Base-by-base conservation (phyloP, 2,113 vertebrate genomes). In the Callionymus lyra region DNA sequence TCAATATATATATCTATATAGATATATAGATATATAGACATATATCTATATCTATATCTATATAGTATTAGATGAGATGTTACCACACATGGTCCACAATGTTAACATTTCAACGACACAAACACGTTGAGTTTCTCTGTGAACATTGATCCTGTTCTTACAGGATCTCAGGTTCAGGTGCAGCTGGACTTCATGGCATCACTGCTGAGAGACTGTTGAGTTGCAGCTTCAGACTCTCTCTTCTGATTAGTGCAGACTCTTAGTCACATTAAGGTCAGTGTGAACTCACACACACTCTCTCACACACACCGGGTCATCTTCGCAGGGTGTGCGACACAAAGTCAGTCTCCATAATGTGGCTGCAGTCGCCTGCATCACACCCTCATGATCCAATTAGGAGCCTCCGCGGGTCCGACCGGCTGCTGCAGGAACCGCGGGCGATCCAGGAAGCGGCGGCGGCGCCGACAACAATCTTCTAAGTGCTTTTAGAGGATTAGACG, bases 361-460 rank as follows among this genome's bases (percentile, higher is more conserved):
- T 77, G 81, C 87, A 86, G 74, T 84, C 71, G 89, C 86, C 84
- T 77, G 78, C 88, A 93, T 95, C 94, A 97, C 94, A 94, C 91
- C 86, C 90, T 91, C 88, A 95, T 97, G 91, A 98, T 98, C 95
- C 95, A 94, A 96, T 98, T 98, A 96, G 90, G 88, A 83, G 84
- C 83, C 65, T 80, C 82, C 76, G 84, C 80, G 82, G 85, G 75
- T 83, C 87, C 91, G 88, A 89, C 90, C 89, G 89, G 85, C 81
- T 72, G 84, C 85, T 81, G 83, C 88, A 89, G 87, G 81, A 87
- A 89, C 88, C 87, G 90, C 90, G 86, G 88, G 90, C 87, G 87
- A 86, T 78, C 84, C 77, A 89, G 84, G 87, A 88, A 85, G 63
- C 61, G 68, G 59, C 44, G 59, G 70, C 65, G 50, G 68, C 18